Evolutionary conservation across 1,140 invertebrate species (phyloP), one percentile per base, ranked within the genome.

Genomic region (Octopus bimaculoides): DNA sequence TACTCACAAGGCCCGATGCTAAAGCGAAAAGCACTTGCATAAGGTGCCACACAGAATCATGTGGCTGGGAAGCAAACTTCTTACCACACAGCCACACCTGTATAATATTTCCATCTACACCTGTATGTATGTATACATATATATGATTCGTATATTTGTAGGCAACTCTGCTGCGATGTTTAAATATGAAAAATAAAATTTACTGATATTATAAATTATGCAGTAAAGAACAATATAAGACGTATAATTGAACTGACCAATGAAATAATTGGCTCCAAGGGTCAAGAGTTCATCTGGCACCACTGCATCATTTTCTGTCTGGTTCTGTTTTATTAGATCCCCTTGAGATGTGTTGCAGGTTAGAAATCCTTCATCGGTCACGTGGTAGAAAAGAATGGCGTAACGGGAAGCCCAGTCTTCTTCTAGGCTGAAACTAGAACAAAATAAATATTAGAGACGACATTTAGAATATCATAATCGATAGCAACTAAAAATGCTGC

Each of bases 291-390:
- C 66, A 20, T 71, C 66, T 5, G 66, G 66, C 6, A 71, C 66
- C 5, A 71, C 66, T 8, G 66, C 66, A 6, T 71, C 66, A 14
- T 71, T 71, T 71, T 71, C 66, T 71, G 66, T 71, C 5, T n/a
- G 4, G 26, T 71, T 71, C 26, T 71, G 66, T 71, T 71, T 71
- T 8, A 71, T 71, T 10, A 71, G 26, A 71, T 71, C 66, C 5
- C 66, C 66, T 20, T 71, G 17, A 5, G 66, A 71, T 6, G 66
- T 71, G 66, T 71, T 71, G 26, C 66, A 71, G 5, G 66, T 71
- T 17, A 71, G 66, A 71, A 71, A 71, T 12, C 66, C 66, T 71
- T 71, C 66, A 20, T 71, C 66, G 66, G 66, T 71, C 14, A 71
- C 66, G 66, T 71, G 66, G 26, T 71, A 71, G 14, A n/a, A 71